A percentile compares a stretch with the other conserved stretches of the same genome.
Conservation (phyloP, 2,888 invertebrate genomes). For the Agonopterix heracliana region DNA sequence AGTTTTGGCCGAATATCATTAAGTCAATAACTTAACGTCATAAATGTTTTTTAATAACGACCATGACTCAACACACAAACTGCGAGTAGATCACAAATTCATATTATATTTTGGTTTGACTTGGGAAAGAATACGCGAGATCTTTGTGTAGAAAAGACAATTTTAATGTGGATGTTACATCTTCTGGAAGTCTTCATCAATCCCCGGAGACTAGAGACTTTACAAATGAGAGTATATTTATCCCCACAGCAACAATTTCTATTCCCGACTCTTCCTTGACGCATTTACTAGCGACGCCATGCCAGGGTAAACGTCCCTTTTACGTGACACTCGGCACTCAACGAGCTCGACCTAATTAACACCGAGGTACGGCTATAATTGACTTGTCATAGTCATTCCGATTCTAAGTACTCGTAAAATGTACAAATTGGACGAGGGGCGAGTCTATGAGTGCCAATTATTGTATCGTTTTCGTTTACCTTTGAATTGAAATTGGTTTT, state of each 20-base stretch:
- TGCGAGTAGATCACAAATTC: no score
- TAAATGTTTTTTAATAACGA: no score
- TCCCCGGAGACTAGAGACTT: neutral
- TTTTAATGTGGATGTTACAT: no score
- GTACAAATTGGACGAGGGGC: slow-evolving; percentile 20
- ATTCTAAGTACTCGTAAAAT: slow-evolving; percentile 12
- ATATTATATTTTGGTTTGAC: no score
- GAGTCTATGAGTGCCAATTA: slow-evolving; percentile 3
- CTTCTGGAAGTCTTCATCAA: neutral
- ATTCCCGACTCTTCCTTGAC: no score
- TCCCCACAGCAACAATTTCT: no score
- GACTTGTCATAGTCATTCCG: slow-evolving; percentile 8
- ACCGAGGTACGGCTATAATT: slow-evolving; percentile 14
- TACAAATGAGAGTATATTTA: no score
- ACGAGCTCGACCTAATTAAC: slow-evolving; percentile 22
- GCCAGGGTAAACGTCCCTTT: neutral
- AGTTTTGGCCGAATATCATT: no score
- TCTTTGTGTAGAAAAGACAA: no score
- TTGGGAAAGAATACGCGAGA: no score
- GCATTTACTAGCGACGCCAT: neutral
- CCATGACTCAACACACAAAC: no score
- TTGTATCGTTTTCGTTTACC: slow-evolving; percentile 1
- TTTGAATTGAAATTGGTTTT: neutral
- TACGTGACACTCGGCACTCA: neutral
- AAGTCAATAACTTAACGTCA: no score